phyloP scores from a whole-genome alignment of 2,797 vertebrate species.

The Rhinella marina region DNA sequence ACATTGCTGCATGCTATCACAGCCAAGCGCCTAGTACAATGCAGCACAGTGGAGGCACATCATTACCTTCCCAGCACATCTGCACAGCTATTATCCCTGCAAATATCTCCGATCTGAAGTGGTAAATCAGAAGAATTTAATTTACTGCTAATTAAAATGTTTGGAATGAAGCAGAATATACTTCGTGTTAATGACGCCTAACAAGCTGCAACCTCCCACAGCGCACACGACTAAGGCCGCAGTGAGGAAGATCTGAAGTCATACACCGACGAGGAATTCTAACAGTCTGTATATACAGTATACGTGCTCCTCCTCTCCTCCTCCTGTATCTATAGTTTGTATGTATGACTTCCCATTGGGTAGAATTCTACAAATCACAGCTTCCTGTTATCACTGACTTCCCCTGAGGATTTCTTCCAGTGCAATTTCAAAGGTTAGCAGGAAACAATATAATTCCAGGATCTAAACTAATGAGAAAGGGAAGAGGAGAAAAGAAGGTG shows the following conservation, averaged over 20 bases:
- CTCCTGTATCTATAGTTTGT: no score
- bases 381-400: no score
- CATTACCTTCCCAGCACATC: constrained; percentile 3
- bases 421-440: no score
- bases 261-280: not conserved
- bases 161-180: not conserved
- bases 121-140: not conserved
- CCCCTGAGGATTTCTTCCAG: no score
- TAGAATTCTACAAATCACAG: no score
- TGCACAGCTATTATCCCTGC: not conserved
- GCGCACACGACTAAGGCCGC: not conserved
- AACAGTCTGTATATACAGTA: no score
- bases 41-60: not conserved
- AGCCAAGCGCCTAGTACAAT: not conserved
- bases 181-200: not conserved
- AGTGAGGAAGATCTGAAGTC: not conserved
- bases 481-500: not conserved
- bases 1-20: not conserved
- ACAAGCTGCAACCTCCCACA: constrained; percentile 2
- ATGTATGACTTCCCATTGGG: no score
- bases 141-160: constrained; percentile 26
- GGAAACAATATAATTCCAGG: no score
- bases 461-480: no score
- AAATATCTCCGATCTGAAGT: not conserved
- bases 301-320: no score